A percentile compares a stretch with the other conserved stretches of the same genome.
Evolutionary conservation across 2,888 invertebrate genomes (phyloP).

Genomic region (Calameuta pallipes): DNA sequence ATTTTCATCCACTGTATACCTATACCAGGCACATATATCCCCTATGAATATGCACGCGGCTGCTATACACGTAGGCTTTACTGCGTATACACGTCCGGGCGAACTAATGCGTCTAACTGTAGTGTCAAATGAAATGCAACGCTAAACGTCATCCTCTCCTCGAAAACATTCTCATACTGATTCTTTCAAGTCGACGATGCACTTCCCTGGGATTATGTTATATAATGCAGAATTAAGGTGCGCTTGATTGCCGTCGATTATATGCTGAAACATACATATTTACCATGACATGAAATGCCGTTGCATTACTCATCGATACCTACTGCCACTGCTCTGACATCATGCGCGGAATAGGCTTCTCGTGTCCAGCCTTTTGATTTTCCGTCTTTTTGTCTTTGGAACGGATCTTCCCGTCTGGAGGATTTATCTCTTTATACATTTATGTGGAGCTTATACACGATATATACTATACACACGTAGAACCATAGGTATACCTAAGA

Average conservation of each 20-base stretch:
- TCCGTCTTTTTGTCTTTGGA: background rate
- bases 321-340: background rate
- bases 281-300: background rate
- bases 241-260: background rate
- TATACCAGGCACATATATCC: background rate
- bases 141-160: background rate
- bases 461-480: background rate
- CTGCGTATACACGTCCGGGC: conserved; percentile 2
- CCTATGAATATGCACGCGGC: background rate
- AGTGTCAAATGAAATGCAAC: conserved; percentile 11
- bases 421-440: background rate
- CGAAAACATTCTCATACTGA: background rate
- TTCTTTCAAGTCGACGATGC: background rate
- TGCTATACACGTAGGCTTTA: background rate
- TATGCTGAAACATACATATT: background rate
- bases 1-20: background rate
- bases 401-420: background rate
- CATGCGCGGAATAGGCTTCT: background rate
- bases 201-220: background rate
- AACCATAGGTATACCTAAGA: background rate
- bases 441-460: background rate
- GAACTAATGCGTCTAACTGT: conserved; percentile 21
- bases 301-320: background rate
- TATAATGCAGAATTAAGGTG: background rate
- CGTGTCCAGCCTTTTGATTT: background rate